Base-by-base conservation (phyloP, 2,113 vertebrate genomes). In the Ochotona princeps region DNA sequence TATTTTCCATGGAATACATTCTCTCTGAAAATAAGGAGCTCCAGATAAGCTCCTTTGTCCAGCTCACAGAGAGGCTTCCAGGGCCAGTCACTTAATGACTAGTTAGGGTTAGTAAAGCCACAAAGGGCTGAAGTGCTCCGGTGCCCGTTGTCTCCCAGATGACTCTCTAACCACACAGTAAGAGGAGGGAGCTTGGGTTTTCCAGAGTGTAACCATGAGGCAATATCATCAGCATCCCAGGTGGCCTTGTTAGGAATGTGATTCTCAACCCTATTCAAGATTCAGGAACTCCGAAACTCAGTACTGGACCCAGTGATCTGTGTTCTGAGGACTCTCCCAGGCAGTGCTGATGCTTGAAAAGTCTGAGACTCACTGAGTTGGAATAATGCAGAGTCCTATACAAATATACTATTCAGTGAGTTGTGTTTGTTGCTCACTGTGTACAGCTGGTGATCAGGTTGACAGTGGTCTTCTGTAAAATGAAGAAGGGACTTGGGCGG, bases 21-120 rank as follows among this genome's bases (percentile, higher is more conserved):
- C 47, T 76, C 4, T 91, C 47, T 91, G 75, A 75, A 94, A 69
- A 86, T 28, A 94, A 26, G 17, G 67, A 67, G 26, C n/a, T 66
- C 21, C 89, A 32, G 54, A 21, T 8, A 38, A 1, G 74, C 54
- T 69, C 79, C n/a, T 78, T 80, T 49, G 17, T 21, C 14, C 9
- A 61, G n/a, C 28, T 49, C 61, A 88, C 28, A 35, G 69, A 66
- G 11, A 78, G 60, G 8, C 51, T 94, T 86, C 35, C 17, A 26
- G 26, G 44, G 32, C 26, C 32, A 74, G n/a, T 83, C 70, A 91
- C 91, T 87, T 93, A 84, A 75, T 26, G n/a, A 57, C 54, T 14
- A 57, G 18, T 14, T 30, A 30, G 28, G 54, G n/a, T 85, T 82
- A 26, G 83, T 70, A 47, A 83, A 83, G 61, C 54, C 65, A 81